phyloP scores from a whole-genome alignment of 2,888 invertebrate species.

The Psylliodes chrysocephalus region DNA sequence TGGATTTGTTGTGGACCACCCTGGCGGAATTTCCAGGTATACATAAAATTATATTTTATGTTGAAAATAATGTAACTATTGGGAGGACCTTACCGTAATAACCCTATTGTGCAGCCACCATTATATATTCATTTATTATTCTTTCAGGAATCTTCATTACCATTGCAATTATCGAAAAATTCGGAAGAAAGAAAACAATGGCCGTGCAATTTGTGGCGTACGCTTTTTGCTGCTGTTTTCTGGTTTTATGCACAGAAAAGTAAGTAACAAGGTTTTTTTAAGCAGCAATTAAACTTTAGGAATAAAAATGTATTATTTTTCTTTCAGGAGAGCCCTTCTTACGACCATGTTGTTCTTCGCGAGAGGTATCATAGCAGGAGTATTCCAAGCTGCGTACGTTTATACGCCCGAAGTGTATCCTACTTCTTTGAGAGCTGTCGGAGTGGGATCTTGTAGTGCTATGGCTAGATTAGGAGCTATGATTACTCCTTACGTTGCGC shows the following conservation, averaged over 20 bases:
- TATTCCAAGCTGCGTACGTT: slow-evolving; percentile 95
- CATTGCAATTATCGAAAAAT: slow-evolving; percentile 87
- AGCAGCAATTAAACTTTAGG: neutral
- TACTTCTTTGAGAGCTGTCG: slow-evolving; percentile 86
- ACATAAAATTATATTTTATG: no score
- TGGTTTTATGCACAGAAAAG: slow-evolving; percentile 80
- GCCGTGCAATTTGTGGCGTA: slow-evolving; percentile 91
- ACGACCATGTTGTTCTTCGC: slow-evolving; percentile 89
- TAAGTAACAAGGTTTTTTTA: slow-evolving; percentile 61
- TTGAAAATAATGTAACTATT: no score
- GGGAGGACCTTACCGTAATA: no score
- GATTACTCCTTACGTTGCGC: slow-evolving; percentile 93
- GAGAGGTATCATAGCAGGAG: slow-evolving; percentile 90
- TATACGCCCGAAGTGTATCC: slow-evolving; percentile 97
- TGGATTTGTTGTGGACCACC: slow-evolving; percentile 93
- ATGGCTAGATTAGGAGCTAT: slow-evolving; percentile 93
- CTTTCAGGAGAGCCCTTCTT: slow-evolving; percentile 76
- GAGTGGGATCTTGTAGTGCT: slow-evolving; percentile 92
- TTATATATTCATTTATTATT: no score
- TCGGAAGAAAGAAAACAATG: slow-evolving; percentile 93
- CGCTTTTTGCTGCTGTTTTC: slow-evolving; percentile 77
- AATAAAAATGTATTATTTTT: neutral
- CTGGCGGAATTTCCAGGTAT: slow-evolving; percentile 91
- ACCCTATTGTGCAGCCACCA: no score
- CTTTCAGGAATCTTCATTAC: slow-evolving; percentile 86